These are phyloP conservation scores for Microchrysa polita DNA, from an alignment of 2,888 invertebrate genomes.

Conservation along the genomic window DNA sequence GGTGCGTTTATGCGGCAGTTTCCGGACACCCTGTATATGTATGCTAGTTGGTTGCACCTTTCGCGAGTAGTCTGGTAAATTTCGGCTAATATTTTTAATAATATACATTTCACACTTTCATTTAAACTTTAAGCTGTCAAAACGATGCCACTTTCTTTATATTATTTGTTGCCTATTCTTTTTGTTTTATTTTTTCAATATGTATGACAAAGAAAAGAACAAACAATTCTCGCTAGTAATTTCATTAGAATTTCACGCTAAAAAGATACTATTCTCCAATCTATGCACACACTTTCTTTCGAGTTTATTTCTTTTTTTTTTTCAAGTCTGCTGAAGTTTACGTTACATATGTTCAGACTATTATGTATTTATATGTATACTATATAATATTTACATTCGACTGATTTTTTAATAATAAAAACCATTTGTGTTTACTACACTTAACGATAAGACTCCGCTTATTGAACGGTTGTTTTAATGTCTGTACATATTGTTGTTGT, in stretches of 20 bases:
- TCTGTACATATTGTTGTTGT: background rate
- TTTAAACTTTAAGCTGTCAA: background rate
- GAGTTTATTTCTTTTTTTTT: background rate
- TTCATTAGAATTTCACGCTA: slow-evolving; percentile 38
- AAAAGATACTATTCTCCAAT: background rate
- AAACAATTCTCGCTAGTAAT: slow-evolving; percentile 27
- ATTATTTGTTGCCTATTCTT: background rate
- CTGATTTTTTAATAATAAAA: background rate
- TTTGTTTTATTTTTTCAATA: background rate
- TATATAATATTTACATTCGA: background rate
- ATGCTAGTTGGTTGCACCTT: slow-evolving; percentile 28
- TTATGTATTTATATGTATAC: background rate
- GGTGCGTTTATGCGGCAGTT: no score
- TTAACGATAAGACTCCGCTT: background rate
- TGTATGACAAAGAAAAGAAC: background rate
- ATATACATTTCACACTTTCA: background rate
- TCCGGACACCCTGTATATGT: no score
- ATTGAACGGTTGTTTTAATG: background rate
- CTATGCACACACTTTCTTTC: slow-evolving; percentile 15
- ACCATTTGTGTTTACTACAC: background rate
- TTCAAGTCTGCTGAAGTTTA: background rate
- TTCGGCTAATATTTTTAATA: background rate
- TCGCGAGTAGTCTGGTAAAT: slow-evolving; percentile 26
- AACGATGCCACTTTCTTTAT: background rate
- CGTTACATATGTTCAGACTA: background rate